These are phyloP conservation scores for Diarsia dahlii DNA, from an alignment of 2,888 invertebrate species.

Conservation along the genomic window DNA sequence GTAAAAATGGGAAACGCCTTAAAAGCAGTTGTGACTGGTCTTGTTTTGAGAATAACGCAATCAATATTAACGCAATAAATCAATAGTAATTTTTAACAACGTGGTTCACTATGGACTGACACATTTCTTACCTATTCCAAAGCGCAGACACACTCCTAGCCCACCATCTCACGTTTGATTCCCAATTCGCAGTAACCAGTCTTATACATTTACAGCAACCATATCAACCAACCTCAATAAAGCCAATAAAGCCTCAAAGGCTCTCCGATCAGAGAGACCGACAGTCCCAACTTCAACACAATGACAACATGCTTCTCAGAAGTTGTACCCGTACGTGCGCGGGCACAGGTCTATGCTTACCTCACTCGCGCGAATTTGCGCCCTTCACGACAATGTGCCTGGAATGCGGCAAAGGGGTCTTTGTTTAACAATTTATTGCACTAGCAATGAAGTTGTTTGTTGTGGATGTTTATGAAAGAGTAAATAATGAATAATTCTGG, in stretches of 20 bases:
- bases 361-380: constrained; percentile 57
- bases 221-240: constrained; percentile 22
- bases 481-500: constrained; percentile 23
- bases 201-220: constrained; percentile 22
- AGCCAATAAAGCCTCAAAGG: constrained; percentile 35
- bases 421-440: constrained; percentile 46
- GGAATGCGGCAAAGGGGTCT: constrained; percentile 50
- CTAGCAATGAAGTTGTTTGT: constrained; percentile 15
- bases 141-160: neutral
- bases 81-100: neutral
- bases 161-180: neutral
- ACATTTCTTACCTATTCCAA: neutral
- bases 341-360: constrained; percentile 43
- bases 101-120: neutral
- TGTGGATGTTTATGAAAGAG: constrained; percentile 15
- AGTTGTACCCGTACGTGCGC: constrained; percentile 69
- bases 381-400: constrained; percentile 47
- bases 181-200: constrained; percentile 18
- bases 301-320: constrained; percentile 65
- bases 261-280: constrained; percentile 56
- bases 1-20: neutral
- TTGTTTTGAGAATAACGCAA: neutral
- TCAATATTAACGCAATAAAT: too few relatives aligned
- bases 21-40: neutral
- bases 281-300: constrained; percentile 42